Evolutionary conservation across 1,140 invertebrate genomes (phyloP).

Genomic region (Drosophila bocqueti): DNA sequence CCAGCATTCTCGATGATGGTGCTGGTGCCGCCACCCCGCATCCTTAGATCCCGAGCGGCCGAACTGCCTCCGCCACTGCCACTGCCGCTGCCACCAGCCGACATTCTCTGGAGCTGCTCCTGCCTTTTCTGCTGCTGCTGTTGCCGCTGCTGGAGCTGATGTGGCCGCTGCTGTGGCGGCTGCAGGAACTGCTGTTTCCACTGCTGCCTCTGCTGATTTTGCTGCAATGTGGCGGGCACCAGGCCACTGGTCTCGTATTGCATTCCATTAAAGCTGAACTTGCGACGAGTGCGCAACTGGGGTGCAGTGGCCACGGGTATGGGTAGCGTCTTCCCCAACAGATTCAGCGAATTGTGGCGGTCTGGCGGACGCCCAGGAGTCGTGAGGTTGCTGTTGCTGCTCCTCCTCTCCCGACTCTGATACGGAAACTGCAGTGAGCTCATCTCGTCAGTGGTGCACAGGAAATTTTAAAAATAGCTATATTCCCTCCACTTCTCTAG

Average conservation of each 20-base stretch:
- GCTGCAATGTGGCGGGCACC: neutral
- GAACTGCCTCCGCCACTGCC: too few species aligned
- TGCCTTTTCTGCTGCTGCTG: neutral
- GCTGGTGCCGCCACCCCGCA: conserved; percentile 1
- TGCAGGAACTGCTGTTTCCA: neutral
- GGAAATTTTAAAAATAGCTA: neutral
- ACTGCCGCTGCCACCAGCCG: neutral
- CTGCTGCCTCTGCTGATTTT: neutral
- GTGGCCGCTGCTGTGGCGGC: conserved; percentile 6
- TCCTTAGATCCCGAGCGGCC: neutral
- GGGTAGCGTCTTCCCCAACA: conserved; percentile 47
- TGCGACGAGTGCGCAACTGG: conserved; percentile 42
- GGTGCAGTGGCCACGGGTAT: conserved; percentile 38
- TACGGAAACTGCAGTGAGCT: neutral
- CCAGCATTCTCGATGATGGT: conserved; percentile 10
- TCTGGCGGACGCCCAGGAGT: neutral
- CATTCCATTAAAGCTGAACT: conserved; percentile 58
- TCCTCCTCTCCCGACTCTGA: neutral
- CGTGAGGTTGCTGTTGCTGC: neutral
- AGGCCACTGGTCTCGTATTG: conserved; percentile 42
- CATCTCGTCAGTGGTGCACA: conserved; percentile 1
- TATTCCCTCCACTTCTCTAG: neutral
- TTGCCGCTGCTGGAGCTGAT: neutral
- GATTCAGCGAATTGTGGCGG: conserved; percentile 12
- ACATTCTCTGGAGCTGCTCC: neutral